Conservation (phyloP, 2,797 vertebrate genomes). For the Oryzias dopingdopingensis region DNA sequence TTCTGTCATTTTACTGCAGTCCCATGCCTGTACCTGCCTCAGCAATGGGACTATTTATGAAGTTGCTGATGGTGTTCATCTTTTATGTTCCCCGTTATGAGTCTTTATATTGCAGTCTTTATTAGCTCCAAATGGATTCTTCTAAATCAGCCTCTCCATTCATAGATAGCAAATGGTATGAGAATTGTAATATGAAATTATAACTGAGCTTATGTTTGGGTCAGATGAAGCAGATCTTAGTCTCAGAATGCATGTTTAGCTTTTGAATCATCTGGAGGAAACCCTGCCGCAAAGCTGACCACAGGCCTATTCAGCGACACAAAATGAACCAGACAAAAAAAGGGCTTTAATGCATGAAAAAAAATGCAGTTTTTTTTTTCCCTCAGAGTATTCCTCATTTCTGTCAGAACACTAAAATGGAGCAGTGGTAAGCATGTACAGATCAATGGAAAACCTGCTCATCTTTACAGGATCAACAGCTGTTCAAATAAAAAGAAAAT, state of each 20-base stretch:
- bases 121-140: neutral
- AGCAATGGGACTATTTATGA: neutral
- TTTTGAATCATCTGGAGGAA: neutral
- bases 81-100: no score
- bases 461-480: neutral
- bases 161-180: neutral
- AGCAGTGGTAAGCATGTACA: neutral
- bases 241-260: neutral
- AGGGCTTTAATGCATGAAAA: neutral
- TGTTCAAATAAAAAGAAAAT: neutral
- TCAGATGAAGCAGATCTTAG: neutral
- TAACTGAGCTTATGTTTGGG: neutral
- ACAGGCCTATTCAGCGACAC: slow-evolving; percentile 1
- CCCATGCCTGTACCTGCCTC: no score
- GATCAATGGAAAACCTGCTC: neutral
- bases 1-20: no score
- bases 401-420: neutral
- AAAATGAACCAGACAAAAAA: neutral
- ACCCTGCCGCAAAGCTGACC: slow-evolving; percentile 1
- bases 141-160: neutral
- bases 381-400: neutral
- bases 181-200: neutral
- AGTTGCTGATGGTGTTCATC: neutral
- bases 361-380: neutral
- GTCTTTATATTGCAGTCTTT: neutral